phyloP scores from a whole-genome alignment of 2,113 vertebrate genomes.

The Sclerurus mexicanus region DNA sequence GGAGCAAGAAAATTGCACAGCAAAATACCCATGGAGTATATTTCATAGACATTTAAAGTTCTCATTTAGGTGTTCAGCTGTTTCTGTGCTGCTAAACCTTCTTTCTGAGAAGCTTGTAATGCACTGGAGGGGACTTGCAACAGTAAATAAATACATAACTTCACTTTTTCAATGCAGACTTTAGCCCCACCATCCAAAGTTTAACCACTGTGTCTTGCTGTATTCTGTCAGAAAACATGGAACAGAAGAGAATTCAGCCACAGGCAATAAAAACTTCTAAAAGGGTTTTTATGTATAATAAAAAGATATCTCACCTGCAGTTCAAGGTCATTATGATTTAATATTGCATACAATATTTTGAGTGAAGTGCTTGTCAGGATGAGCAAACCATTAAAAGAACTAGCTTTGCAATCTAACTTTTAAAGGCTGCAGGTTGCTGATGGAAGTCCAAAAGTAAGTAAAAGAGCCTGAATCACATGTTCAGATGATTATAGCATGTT shows the following conservation, averaged over 20 bases:
- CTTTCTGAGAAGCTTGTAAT: not conserved
- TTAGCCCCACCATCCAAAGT: not conserved
- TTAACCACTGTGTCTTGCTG: not conserved
- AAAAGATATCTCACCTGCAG: not conserved
- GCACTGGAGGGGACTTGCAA: not conserved
- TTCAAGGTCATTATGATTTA: not conserved
- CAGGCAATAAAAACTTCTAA: not conserved
- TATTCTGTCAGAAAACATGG: not conserved
- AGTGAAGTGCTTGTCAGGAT: not conserved
- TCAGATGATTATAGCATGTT: not conserved
- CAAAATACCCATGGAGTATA: not conserved
- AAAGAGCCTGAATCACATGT: not conserved
- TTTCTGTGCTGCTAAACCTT: not conserved
- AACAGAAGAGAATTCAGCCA: not conserved
- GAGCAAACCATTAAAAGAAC: not conserved
- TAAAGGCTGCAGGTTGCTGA: conserved; percentile 6
- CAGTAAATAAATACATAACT: not conserved
- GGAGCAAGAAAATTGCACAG: not conserved
- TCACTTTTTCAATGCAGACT: not conserved
- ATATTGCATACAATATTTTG: not conserved
- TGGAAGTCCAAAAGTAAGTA: conserved; percentile 17
- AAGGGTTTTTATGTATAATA: conserved; percentile 16
- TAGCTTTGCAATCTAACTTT: conserved; percentile 11
- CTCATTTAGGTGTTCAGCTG: not conserved
- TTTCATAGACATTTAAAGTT: not conserved